Evolutionary conservation across 2,797 vertebrate species (phyloP), one percentile per base, ranked within the genome.

Genomic region (Peromyscus melanophrys): DNA sequence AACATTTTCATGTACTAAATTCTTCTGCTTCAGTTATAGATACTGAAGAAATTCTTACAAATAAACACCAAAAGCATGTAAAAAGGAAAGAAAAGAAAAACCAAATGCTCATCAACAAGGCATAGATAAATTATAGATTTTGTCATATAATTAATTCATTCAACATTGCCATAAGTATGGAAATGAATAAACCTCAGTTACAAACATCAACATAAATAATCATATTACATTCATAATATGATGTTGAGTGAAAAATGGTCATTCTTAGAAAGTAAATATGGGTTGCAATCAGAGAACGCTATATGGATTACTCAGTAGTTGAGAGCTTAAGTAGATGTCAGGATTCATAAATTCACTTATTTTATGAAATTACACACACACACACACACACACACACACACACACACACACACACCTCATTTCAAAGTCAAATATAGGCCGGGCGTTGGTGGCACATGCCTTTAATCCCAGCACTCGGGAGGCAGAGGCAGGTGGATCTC

Each of bases 1-100:
- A 78, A 93, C 49, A 85, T 65, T 95, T 89, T 3, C 27, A 83
- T 86, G 65, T 3, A 89, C 52, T 65, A 92, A 95, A 77, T 80
- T 88, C 21, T 88, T 89, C 78, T 59, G 13, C 86, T 96, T 12
- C 16, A 75, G 12, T 37, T 82, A 63, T 65, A 95, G 31, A 84
- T 29, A 4, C 63, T 55, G 21, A n/a, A 77, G n/a, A 92, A 92
- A 75, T 78, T 92, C 27, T 90, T 88, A 46, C n/a, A 83, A 40
- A 78, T 59, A 78, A 94, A 31, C 25, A 89, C 49, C 37, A 59
- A 87, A 73, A 92, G 83, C 19, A 19, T 31, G 52, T 19, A 59
- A 73, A 91, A 71, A 73, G 57, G 23, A 19, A 78, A 34, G 1
- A 6, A 78, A 3, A 59, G 23, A 40, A 37, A 27, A 37, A 31